phyloP scores from a whole-genome alignment of 1,140 invertebrate genomes.

The Drosophila orena region DNA sequence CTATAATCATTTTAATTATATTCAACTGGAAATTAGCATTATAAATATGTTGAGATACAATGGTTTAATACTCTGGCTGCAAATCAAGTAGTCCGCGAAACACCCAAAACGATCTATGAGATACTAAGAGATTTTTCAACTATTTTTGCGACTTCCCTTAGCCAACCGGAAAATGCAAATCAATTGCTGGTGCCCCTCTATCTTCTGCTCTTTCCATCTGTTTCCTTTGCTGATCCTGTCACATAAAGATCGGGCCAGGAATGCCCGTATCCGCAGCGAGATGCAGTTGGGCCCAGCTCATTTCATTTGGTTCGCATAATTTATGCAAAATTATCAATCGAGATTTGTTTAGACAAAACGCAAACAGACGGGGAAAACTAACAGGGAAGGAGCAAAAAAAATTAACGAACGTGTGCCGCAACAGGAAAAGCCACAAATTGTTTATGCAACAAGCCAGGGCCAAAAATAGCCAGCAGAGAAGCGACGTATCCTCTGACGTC shows the following conservation, averaged over 20 bases:
- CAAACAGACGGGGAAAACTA: constrained; percentile 30
- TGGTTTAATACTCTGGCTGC: background rate
- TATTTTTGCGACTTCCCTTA: constrained; percentile 28
- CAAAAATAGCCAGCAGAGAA: constrained; percentile 66
- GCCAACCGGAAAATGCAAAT: constrained; percentile 65
- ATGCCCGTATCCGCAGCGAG: constrained; percentile 57
- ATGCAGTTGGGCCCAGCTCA: constrained; percentile 55
- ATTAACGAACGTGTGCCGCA: constrained; percentile 49
- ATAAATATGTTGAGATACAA: background rate
- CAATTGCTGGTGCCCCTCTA: constrained; percentile 35
- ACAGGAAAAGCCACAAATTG: constrained; percentile 75
- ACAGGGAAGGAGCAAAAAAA: constrained; percentile 5
- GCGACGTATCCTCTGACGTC: constrained; percentile 18
- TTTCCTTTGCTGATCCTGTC: constrained; percentile 53
- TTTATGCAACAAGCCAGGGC: constrained; percentile 62
- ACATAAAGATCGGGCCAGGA: constrained; percentile 53
- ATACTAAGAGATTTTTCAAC: constrained; percentile 11
- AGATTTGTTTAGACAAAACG: constrained; percentile 75
- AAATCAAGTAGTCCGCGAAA: constrained; percentile 10
- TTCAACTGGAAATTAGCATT: too few relatives aligned
- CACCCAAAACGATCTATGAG: constrained; percentile 3
- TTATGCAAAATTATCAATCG: constrained; percentile 77
- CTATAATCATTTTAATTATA: background rate
- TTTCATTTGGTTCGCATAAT: constrained; percentile 71
- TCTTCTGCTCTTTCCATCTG: constrained; percentile 5